Conservation (phyloP, 1,140 invertebrate genomes). For the Tetramorium alpestre region DNA sequence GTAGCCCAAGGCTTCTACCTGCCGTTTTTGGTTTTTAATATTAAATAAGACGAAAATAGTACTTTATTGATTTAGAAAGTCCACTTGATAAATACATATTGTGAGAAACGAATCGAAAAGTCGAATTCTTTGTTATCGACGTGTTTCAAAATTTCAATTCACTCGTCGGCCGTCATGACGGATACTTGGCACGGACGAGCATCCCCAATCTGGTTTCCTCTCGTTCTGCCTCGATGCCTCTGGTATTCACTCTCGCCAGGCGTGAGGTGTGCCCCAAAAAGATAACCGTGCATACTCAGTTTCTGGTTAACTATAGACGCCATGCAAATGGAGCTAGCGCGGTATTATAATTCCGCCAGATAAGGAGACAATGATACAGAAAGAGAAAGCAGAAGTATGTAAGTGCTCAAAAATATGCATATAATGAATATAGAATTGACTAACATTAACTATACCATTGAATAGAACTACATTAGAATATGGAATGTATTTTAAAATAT, state of each 20-base stretch:
- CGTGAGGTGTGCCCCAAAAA: constrained; percentile 74
- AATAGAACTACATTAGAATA: neutral
- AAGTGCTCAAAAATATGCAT: constrained; percentile 14
- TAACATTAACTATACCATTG: no score
- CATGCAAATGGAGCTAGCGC: constrained; percentile 64
- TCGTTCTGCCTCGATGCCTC: constrained; percentile 43
- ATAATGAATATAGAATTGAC: neutral
- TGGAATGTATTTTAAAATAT: neutral
- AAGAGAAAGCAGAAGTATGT: neutral
- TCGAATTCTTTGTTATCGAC: neutral
- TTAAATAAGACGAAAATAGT: neutral
- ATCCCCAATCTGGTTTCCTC: constrained; percentile 50
- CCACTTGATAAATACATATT: neutral
- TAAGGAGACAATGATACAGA: constrained; percentile 45
- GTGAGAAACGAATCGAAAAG: neutral
- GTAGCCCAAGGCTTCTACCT: neutral
- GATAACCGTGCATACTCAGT: constrained; percentile 77
- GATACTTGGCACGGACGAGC: constrained; percentile 11
- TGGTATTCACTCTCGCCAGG: constrained; percentile 48
- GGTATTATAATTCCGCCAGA: constrained; percentile 55
- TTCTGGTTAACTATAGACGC: constrained; percentile 66
- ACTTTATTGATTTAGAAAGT: neutral
- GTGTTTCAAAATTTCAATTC: constrained; percentile 30
- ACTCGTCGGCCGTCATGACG: constrained; percentile 1
- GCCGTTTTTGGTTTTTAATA: neutral